Base-by-base conservation (phyloP, 2,888 invertebrate species). In the Drosophila ezoana region DNA sequence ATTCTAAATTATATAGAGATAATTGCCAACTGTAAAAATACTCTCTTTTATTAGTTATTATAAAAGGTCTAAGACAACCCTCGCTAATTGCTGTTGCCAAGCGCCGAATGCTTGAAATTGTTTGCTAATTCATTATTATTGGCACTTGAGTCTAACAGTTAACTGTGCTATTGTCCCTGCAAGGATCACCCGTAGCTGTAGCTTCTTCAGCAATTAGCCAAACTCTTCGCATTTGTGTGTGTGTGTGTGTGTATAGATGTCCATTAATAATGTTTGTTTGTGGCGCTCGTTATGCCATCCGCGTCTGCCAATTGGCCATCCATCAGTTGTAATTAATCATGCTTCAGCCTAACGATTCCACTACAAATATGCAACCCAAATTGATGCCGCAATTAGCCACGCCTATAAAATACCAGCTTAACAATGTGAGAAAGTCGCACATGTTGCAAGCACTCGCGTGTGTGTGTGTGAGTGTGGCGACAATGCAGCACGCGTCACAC, bases 321-420 rank as follows among this genome's bases (percentile, higher is more conserved):
- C 80, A 87, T 87, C 89, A 86, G 72, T 85, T 76, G 88, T 89
- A 89, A 87, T 87, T 87, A 90, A 87, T 87, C 89, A 89, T 86
- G 79, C 72, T 81, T 67, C 69, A 60, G 65, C 71, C 65, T 87
- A 80, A 82, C 79, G 86, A 76, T 72, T 72, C 18, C 76, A 72
- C 77, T 70, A 71, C 61, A 58, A 58, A 69, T 72, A 60, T 60
- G 61, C 77, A 59, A 63, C 28, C 28, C 62, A 69, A 84, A 84
- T 81, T 75, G 76, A 72, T 74, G 68, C 72, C 52, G 66, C 76
- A 75, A 67, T 79, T 74, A 63, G 60, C 66, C 59, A 14, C 37
- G 40, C 41, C 63, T 62, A 75, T 60, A 75, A 75, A 75, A 63
- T 64, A 44, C 44, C 49, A 51, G 45, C 16, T 56, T 41, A 66